Evolutionary conservation across 2,888 invertebrate species (phyloP), one percentile per base, ranked within the genome.

Genomic region (Cheiracanthium punctorium): DNA sequence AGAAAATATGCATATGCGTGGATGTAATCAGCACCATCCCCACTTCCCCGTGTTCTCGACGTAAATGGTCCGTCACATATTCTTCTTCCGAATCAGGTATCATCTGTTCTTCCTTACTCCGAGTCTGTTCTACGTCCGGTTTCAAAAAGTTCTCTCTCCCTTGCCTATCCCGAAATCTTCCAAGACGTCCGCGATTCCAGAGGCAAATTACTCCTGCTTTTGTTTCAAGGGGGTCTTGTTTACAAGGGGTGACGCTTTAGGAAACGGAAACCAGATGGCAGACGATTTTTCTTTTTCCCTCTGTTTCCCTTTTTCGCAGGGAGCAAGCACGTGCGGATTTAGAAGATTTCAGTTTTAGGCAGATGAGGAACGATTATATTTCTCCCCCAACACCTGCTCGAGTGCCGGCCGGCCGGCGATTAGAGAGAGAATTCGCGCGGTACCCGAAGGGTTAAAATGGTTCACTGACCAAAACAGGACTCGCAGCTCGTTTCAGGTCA

Each of bases 181-280:
- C 37, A 69, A 69, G 69, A 71, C 71, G 43, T 41, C 43, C 28
- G n/a, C n/a, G 12, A 71, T 24, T 29, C 8, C 24, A 32, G 24
- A 43, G 29, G 43, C 41, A 71, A 71, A 71, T 71, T 71, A 71
- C 43, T 28, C 71, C 43, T 17, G 70, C 69, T 82, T 82, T 82
- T 75, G 69, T 75, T 82, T 75, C 69, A 52, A 52, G n/a, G 30
- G 73, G 70, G 70, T 29, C 43, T 65, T 81, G 72, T 82, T 81
- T 81, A 69, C 74, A 20, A 64, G 74, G 43, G 73, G 28, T 20
- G 58, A 17, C 20, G 28, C 28, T 32, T 24, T 41, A 20, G 70
- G 75, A 82, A 82, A 82, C 82, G 82, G 82, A 82, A 82, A 75
- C 82, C 82, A 82, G 82, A 82, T 82, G 82, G 82, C 70, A 75